A percentile compares a stretch with the other conserved stretches of the same genome.
Evolutionary conservation across 2,888 invertebrate genomes (phyloP).

Genomic region (Cordilura impudica): DNA sequence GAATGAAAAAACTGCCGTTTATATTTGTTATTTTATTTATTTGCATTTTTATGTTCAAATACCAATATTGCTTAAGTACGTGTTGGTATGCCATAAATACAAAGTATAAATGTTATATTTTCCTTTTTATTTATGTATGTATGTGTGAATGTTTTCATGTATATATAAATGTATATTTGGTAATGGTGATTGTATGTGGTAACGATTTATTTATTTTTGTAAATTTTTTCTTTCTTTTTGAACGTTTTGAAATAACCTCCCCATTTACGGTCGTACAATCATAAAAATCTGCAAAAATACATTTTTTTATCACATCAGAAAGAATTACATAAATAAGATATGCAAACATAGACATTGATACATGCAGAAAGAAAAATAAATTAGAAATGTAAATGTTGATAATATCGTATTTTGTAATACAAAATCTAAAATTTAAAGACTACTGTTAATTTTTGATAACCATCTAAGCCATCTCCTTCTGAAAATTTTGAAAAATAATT

Average conservation of each 20-base stretch:
- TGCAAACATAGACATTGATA: constrained; percentile 58
- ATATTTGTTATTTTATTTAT: constrained; percentile 61
- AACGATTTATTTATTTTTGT: constrained; percentile 54
- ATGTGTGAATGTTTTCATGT: background rate
- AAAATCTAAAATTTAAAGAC: background rate
- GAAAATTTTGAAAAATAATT: no score
- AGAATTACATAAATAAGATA: constrained; percentile 47
- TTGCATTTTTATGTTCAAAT: constrained; percentile 61
- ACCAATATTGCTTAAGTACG: constrained; percentile 62
- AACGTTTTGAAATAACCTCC: constrained; percentile 40
- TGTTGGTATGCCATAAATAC: constrained; percentile 63
- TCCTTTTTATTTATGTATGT: constrained; percentile 25
- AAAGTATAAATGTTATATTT: constrained; percentile 71
- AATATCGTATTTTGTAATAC: background rate
- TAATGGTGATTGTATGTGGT: constrained; percentile 57
- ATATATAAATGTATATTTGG: constrained; percentile 20
- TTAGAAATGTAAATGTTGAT: constrained; percentile 40
- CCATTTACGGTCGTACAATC: constrained; percentile 44
- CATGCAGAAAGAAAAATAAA: constrained; percentile 45
- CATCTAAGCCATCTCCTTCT: no score
- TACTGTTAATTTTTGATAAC: no score
- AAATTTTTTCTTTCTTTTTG: constrained; percentile 18
- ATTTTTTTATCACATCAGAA: constrained; percentile 50
- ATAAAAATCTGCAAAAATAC: constrained; percentile 51
- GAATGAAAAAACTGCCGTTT: constrained; percentile 45